Conservation (phyloP, 2,888 invertebrate genomes). For the Amphiduros pacificus region DNA sequence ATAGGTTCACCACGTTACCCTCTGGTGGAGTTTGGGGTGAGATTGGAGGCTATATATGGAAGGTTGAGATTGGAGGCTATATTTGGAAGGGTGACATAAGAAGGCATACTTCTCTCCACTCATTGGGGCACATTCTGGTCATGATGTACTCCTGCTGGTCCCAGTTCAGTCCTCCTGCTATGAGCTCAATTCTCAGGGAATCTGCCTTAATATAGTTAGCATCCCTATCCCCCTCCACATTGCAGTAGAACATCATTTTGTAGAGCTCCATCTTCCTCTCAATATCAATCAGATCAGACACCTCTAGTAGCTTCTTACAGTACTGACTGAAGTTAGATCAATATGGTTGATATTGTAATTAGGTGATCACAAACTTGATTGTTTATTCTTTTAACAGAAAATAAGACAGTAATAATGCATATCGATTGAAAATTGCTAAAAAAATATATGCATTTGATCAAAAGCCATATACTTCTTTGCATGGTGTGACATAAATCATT, state of each 20-base stretch:
- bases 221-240: constrained; percentile 49
- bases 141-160: constrained; percentile 56
- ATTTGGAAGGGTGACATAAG: no score
- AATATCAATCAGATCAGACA: constrained; percentile 54
- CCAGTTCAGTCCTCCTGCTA: constrained; percentile 58
- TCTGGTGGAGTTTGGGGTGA: no score
- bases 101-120: constrained; percentile 48
- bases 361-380: no score
- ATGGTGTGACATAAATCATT: background rate
- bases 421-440: no score
- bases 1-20: no score
- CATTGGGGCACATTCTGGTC: constrained; percentile 51
- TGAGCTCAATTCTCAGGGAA: constrained; percentile 54
- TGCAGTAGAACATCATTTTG: constrained; percentile 40
- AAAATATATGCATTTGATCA: no score
- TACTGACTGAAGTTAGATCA: constrained; percentile 43
- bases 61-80: no score
- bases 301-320: constrained; percentile 54
- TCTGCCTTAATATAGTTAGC: constrained; percentile 56
- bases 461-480: no score
- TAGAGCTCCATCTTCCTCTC: constrained; percentile 57
- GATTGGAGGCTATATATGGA: no score
- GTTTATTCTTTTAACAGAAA: no score
- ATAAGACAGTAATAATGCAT: no score
- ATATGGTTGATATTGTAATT: no score